phyloP scores from a whole-genome alignment of 2,113 vertebrate genomes.

The Tauraco erythrolophus region DNA sequence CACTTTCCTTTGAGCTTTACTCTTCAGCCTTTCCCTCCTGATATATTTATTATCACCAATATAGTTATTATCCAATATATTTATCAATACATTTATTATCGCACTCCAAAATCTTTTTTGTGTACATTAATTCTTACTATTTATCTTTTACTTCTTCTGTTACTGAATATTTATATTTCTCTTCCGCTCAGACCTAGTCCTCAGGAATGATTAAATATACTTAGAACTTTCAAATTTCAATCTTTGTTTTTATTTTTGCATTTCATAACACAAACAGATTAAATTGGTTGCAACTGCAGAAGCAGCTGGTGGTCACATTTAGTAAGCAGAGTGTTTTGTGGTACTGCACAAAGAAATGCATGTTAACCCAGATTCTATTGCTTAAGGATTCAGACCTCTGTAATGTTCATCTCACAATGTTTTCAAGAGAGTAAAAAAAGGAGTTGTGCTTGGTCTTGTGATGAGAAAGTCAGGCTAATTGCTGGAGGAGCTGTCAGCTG shows the following conservation, averaged over 20 bases:
- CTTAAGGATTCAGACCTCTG: not conserved
- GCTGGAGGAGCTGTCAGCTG: not conserved
- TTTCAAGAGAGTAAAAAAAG: not conserved
- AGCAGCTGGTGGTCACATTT: not conserved
- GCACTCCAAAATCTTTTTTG: not conserved
- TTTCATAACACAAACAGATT: not conserved
- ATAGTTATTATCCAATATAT: not conserved
- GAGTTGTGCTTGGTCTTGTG: not conserved
- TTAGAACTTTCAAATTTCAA: not conserved
- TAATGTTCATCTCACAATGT: not conserved
- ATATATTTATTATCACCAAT: not conserved
- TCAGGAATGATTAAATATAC: not conserved
- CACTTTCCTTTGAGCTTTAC: not conserved
- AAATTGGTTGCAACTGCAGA: not conserved
- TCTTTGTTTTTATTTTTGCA: not conserved
- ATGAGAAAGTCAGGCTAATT: not conserved
- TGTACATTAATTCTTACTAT: not conserved
- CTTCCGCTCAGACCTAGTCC: not conserved
- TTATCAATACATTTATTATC: not conserved
- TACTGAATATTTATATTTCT: not conserved
- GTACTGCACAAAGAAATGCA: not conserved
- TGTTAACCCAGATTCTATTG: not conserved
- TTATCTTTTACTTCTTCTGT: not conserved
- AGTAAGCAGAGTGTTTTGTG: not conserved
- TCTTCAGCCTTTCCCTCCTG: accelerated